Base-by-base conservation (phyloP, 2,888 invertebrate species). In the Junonia oenone region DNA sequence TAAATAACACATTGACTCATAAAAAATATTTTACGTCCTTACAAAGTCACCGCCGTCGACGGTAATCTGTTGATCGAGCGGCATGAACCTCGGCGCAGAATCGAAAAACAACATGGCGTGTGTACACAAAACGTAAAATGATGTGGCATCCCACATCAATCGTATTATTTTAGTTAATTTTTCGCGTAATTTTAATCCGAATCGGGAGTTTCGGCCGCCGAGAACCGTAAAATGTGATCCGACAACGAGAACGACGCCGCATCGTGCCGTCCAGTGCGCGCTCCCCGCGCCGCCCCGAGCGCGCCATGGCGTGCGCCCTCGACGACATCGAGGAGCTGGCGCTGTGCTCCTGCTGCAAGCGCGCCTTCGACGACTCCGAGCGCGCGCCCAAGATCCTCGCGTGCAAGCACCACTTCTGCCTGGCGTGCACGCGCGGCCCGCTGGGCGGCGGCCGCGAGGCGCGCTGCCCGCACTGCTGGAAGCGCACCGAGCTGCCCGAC, bases 401-500 rank as follows among this genome's bases (percentile, higher is more conserved):
- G 66, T 95, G 95, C 90, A 93, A 94, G 75, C 95, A 95, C 79
- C 93, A 94, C 83, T 95, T 95, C 83, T 95, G 95, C 78, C 90
- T 95, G 78, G 92, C 93, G 74, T 95, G 95, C 83, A 93, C 94
- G 77, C 93, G 93, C 72, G 91, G 92, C 65, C 92, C 92, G 71
- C 86, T 94, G 69, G 91, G 92, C 74, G 93, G 93, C 75, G 94
- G 93, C 57, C 91, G 91, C 71, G 94, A 94, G 74, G 83, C 94
- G 65, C 92, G 92, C 77, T 95, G 95, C 78, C 91, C 92, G 61
- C 93, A 94, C 78, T 95, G 95, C 81, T 94, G 94, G 94, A 94
- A 94, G 79, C 91, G 92, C 64, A 94, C 94, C 58, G 94, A 93
- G 66, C 81, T 93, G 58, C 93, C 93, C 54, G 93, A 93, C 65